These are phyloP conservation scores for Cotesia typhae DNA, from an alignment of 1,140 invertebrate species.

Conservation along the genomic window DNA sequence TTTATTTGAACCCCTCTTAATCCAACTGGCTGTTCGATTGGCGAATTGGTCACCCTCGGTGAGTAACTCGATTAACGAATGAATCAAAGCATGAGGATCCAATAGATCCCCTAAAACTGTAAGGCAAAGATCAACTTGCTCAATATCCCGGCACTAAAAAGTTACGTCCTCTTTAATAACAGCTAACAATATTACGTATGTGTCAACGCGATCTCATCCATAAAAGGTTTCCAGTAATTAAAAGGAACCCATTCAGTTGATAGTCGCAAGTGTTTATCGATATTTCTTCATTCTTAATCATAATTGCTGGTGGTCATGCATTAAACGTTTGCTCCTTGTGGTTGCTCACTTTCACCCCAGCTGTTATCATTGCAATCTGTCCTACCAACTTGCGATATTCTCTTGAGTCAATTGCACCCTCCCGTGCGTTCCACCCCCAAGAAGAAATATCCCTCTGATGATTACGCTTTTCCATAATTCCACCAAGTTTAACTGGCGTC, in stretches of 20 bases:
- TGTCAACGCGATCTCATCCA: no score
- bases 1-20: conserved; percentile 8
- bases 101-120: conserved; percentile 1
- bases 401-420: conserved; percentile 1
- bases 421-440: neutral
- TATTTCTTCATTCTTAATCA: no score
- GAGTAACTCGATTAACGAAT: conserved; percentile 30
- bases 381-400: conserved; percentile 30
- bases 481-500: conserved; percentile 47
- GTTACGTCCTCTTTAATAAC: conserved; percentile 22
- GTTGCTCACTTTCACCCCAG: conserved; percentile 27
- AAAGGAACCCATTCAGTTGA: no score
- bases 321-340: conserved; percentile 27
- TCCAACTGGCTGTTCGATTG: conserved; percentile 22
- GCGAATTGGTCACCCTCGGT: conserved; percentile 21
- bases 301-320: conserved; percentile 2
- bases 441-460: conserved; percentile 29
- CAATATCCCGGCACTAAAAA: neutral
- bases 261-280: no score
- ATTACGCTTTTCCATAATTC: conserved; percentile 24
- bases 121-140: conserved; percentile 17
- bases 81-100: conserved; percentile 6
- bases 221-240: no score
- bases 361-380: conserved; percentile 28
- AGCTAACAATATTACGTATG: neutral